Evolutionary conservation across 2,888 invertebrate genomes (phyloP), one percentile per base, ranked within the genome.

Genomic region (Melanophora roralis): DNA sequence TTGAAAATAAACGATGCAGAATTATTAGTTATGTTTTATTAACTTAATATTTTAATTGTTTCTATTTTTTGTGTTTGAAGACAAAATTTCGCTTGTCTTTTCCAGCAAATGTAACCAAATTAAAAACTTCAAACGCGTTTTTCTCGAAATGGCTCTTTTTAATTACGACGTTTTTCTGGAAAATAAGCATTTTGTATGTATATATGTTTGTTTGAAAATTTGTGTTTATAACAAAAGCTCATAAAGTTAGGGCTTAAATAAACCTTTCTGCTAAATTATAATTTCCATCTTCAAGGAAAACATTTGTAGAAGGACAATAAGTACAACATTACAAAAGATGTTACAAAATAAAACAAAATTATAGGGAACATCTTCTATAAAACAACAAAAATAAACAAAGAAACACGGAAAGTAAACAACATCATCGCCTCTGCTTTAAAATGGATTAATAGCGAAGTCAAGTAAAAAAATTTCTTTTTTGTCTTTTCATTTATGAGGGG

Each of bases 241-340:
- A 78, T 72, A 60, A 78, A 72, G 53, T 72, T 78, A 65, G 60
- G 77, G 72, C 60, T 59, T 71, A 72, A 65, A 72, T 38, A 60
- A 78, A 72, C 77, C 72, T 72, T 78, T 78, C 55, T 78, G 65
- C 71, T 38, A 60, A 62, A 72, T 78, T 72, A 78, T 60, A 36
- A 65, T 65, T 60, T 0, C 60, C 72, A 77, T 49, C 59, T 59
- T 53, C 21, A 32, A 73, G 55, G 19, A 21, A 73, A 43, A 36
- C 45, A n/a, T 49, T 27, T 32, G 27, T 11, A 32, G n/a, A 32
- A 40, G 16, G 34, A n/a, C 7, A 32, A 12, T 27, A 36, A 49
- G 1, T 2, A 16, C 23, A 38, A 8, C 23, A 49, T 8, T n/a
- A 27, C 27, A 6, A 27, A 27, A 27, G 27, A 27, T 6, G 4